phyloP scores from a whole-genome alignment of 2,888 invertebrate species.

The Dolomedes plantarius region DNA sequence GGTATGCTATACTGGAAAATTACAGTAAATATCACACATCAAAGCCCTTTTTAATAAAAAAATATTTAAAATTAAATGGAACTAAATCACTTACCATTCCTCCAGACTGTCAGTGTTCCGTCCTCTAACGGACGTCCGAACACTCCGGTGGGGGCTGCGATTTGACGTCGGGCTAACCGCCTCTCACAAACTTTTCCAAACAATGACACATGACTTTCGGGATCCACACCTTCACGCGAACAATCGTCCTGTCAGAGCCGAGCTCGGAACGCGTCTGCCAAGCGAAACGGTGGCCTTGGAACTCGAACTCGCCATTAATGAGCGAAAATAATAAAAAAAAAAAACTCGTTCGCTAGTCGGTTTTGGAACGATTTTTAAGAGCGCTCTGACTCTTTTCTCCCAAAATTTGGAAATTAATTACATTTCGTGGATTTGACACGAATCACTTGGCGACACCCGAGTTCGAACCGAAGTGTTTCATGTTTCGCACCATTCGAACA shows the following conservation, averaged over 20 bases:
- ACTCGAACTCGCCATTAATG: not conserved
- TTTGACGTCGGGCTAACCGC: not conserved
- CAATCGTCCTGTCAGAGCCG: not conserved
- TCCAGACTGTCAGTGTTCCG: not conserved
- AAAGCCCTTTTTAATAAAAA: too few species aligned
- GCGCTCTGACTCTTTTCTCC: too few species aligned
- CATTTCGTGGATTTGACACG: too few species aligned
- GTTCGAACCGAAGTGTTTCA: too few species aligned
- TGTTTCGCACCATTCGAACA: not conserved
- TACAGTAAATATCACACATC: too few species aligned
- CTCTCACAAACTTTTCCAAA: not conserved
- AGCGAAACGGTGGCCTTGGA: constrained; percentile 1
- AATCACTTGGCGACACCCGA: too few species aligned
- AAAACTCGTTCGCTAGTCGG: not conserved
- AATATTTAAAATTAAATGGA: too few species aligned
- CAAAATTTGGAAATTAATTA: too few species aligned
- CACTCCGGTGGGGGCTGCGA: not conserved
- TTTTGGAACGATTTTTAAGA: not conserved
- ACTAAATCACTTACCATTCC: not conserved
- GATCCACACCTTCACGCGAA: not conserved
- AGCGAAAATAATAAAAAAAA: not conserved
- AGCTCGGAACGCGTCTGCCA: not conserved
- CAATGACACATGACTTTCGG: not conserved
- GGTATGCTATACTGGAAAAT: too few species aligned
- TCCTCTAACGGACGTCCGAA: too few species aligned